These are phyloP conservation scores for Chorisops tibialis DNA, from an alignment of 2,888 invertebrate genomes.

Conservation along the genomic window DNA sequence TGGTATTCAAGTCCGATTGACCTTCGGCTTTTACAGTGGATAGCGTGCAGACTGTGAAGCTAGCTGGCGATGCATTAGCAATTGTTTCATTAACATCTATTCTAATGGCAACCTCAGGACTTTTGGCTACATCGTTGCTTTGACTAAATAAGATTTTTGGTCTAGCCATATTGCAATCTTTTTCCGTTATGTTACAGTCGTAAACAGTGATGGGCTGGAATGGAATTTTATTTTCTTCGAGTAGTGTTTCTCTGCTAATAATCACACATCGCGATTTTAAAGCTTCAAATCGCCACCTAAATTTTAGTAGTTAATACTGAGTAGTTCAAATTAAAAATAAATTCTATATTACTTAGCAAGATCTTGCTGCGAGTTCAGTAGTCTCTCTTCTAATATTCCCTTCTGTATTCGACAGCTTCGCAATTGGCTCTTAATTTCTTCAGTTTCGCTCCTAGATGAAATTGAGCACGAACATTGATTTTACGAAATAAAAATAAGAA, in stretches of 20 bases:
- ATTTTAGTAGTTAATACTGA: background rate
- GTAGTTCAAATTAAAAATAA: background rate
- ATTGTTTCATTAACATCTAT: background rate
- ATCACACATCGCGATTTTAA: conserved; percentile 48
- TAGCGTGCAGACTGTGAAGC: background rate
- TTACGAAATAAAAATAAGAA: background rate
- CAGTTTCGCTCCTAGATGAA: conserved; percentile 47
- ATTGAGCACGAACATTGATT: conserved; percentile 9
- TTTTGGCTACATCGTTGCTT: background rate
- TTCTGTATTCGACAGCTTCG: conserved; percentile 46
- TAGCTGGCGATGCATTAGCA: background rate
- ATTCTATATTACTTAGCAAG: conserved; percentile 43
- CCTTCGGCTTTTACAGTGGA: background rate
- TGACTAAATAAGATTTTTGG: conserved; percentile 39
- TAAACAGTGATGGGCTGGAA: conserved; percentile 42
- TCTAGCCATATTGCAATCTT: conserved; percentile 39
- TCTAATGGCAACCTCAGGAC: background rate
- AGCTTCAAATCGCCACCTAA: conserved; percentile 51
- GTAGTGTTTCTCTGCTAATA: conserved; percentile 46
- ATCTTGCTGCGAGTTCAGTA: conserved; percentile 45
- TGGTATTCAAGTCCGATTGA: background rate
- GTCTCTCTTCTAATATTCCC: conserved; percentile 45
- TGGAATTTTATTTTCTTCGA: conserved; percentile 44
- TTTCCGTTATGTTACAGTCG: conserved; percentile 42
- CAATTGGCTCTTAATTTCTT: conserved; percentile 46